These are phyloP conservation scores for Hyperoplus lanceolatus DNA, from an alignment of 2,797 vertebrate species.

Conservation along the genomic window DNA sequence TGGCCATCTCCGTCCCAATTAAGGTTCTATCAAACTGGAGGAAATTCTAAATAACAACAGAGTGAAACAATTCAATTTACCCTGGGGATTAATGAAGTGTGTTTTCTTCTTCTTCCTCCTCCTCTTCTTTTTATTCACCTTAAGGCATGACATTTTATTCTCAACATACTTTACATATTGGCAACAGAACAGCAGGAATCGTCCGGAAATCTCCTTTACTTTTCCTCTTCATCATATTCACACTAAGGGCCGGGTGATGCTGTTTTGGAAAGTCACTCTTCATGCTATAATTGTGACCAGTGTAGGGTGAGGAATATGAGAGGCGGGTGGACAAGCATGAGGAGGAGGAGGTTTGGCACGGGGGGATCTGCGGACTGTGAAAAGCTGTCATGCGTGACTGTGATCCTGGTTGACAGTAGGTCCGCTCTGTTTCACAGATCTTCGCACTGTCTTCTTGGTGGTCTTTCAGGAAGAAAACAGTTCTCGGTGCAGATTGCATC, in stretches of 20 bases:
- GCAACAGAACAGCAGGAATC: conserved; percentile 16
- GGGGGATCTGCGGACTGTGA: conserved; percentile 57
- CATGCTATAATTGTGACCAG: conserved; percentile 74
- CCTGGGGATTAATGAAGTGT: too few relatives aligned
- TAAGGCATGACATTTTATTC: too few relatives aligned
- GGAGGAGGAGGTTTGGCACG: conserved; percentile 37
- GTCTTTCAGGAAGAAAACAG: conserved; percentile 79
- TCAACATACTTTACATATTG: not conserved
- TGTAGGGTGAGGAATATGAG: conserved; percentile 76
- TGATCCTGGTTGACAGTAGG: conserved; percentile 82
- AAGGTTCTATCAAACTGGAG: conserved; percentile 21
- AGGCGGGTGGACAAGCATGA: conserved; percentile 63
- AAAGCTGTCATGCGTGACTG: conserved; percentile 80
- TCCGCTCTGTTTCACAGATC: conserved; percentile 83
- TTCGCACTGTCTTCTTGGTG: conserved; percentile 79
- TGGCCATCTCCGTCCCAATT: conserved; percentile 26
- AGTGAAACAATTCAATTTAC: not conserved
- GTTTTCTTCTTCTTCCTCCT: too few relatives aligned
- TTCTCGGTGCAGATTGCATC: conserved; percentile 71
- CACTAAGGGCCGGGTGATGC: conserved; percentile 42
- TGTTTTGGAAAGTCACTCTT: conserved; percentile 73
- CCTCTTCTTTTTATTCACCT: too few relatives aligned
- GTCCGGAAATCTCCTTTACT: conserved; percentile 23
- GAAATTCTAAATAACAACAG: conserved; percentile 15
- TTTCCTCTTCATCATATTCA: conserved; percentile 43